A percentile compares a stretch with the other conserved stretches of the same genome.
phyloP scores from a whole-genome alignment of 2,888 invertebrate species.

The Fabriciana adippe region DNA sequence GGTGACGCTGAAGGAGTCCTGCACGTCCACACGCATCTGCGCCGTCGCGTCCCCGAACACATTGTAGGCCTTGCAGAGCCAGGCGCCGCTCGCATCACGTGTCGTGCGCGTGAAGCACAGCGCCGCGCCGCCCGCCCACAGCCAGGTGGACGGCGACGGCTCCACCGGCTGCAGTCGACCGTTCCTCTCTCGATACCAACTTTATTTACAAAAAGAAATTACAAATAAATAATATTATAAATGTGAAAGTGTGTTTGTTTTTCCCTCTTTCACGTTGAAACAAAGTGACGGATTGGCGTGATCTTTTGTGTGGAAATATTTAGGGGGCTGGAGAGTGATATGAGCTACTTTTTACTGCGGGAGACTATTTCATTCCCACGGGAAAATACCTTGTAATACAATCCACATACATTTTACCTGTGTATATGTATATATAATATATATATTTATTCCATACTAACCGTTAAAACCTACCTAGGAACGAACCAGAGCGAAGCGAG shows the following conservation, averaged over 20 bases:
- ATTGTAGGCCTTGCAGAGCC: constrained; percentile 87
- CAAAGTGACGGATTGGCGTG: neutral
- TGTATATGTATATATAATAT: no score
- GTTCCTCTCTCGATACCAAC: constrained; percentile 80
- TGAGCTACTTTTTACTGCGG: no score
- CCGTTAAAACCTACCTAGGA: no score
- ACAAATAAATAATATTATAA: no score
- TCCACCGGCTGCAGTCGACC: constrained; percentile 74
- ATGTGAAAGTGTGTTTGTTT: neutral
- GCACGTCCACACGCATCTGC: constrained; percentile 83
- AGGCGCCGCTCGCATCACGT: constrained; percentile 84
- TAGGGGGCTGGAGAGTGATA: no score
- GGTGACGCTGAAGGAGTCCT: constrained; percentile 82
- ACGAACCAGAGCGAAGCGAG: no score
- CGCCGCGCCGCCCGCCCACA: constrained; percentile 87
- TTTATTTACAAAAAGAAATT: constrained; percentile 41
- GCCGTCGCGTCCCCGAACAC: constrained; percentile 85
- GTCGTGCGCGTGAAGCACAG: constrained; percentile 85
- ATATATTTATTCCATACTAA: no score
- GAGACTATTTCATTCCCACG: no score
- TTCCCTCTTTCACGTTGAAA: neutral
- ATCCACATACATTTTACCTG: no score
- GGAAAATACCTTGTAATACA: no score
- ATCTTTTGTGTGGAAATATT: no score
- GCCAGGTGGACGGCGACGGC: constrained; percentile 72